A percentile compares a stretch with the other conserved stretches of the same genome.
These are phyloP conservation scores for Tyrannus savana DNA, from an alignment of 2,113 vertebrate species.

Conservation along the genomic window DNA sequence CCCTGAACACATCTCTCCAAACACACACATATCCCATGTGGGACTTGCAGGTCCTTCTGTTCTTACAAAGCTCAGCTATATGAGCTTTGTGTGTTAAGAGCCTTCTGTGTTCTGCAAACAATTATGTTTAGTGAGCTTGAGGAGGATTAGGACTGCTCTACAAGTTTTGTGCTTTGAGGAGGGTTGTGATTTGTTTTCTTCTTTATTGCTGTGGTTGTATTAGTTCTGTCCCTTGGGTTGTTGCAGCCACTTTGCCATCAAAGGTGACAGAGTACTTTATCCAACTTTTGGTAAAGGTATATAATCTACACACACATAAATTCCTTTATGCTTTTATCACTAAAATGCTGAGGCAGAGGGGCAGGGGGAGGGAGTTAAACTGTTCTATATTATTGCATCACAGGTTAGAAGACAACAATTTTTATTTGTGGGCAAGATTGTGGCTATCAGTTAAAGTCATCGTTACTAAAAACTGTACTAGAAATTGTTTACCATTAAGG, in stretches of 20 bases:
- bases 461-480: background rate
- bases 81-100: background rate
- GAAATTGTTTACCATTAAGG: background rate
- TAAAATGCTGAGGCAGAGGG: background rate
- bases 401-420: background rate
- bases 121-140: background rate
- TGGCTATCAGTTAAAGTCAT: background rate
- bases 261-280: background rate
- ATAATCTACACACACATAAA: background rate
- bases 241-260: background rate
- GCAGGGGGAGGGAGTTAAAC: background rate
- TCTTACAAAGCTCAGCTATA: background rate
- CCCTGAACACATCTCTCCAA: background rate
- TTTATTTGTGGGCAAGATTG: background rate
- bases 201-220: background rate
- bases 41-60: background rate
- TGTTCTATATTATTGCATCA: background rate
- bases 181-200: background rate
- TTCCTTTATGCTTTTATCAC: background rate
- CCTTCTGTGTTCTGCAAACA: background rate
- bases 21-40: background rate
- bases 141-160: background rate
- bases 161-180: background rate
- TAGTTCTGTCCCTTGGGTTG: background rate
- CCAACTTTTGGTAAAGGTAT: background rate